Conservation (phyloP, 2,888 invertebrate species). For the Pammene fasciana region DNA sequence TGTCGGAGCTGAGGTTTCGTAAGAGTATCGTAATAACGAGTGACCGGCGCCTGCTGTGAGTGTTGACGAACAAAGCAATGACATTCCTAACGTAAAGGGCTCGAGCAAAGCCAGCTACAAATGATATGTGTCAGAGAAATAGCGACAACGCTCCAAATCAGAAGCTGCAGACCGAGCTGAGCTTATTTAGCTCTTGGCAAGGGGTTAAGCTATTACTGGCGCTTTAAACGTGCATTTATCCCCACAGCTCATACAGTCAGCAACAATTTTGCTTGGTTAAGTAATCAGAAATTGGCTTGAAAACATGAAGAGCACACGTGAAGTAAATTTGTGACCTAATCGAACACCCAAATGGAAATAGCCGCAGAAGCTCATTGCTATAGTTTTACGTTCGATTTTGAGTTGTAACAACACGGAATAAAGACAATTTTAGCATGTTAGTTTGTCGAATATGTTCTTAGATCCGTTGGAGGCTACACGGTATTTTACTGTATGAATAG, state of each 20-base stretch:
- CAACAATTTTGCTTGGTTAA: conserved; percentile 31
- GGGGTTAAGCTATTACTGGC: conserved; percentile 7
- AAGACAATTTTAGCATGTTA: not conserved
- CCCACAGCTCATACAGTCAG: conserved; percentile 8
- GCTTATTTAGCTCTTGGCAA: conserved; percentile 14
- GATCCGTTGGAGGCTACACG: conserved; percentile 9
- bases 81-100: conserved; percentile 15
- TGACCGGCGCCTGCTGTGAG: conserved; percentile 20
- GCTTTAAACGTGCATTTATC: conserved; percentile 22
- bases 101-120: conserved; percentile 18
- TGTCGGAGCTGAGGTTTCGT: conserved; percentile 11
- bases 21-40: conserved; percentile 30
- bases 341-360: conserved; percentile 43
- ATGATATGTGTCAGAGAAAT: conserved; percentile 8
- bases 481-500: conserved; percentile 38
- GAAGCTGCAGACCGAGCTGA: conserved; percentile 9
- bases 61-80: conserved; percentile 19
- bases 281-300: conserved; percentile 14
- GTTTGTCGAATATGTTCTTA: not conserved
- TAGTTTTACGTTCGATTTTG: not conserved
- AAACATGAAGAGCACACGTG: conserved; percentile 46
- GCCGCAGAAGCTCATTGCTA: not conserved
- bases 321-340: conserved; percentile 50
- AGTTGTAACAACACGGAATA: not conserved
- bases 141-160: conserved; percentile 23